A percentile compares a stretch with the other conserved stretches of the same genome.
Evolutionary conservation across 1,140 invertebrate genomes (phyloP).

Genomic region (Drosophila parvula): DNA sequence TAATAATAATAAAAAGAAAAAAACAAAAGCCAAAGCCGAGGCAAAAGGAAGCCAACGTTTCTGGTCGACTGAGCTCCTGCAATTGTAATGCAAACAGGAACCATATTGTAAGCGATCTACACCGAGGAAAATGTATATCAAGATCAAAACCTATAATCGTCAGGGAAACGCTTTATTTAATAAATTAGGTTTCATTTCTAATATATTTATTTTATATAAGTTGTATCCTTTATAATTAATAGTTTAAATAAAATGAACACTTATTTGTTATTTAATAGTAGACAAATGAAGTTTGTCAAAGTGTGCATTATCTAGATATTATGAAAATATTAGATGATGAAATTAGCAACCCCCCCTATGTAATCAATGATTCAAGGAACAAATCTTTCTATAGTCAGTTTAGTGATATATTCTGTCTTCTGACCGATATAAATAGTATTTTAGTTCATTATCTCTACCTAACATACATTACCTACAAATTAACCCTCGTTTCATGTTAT

Average conservation of each 20-base stretch:
- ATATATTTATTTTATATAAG: too few relatives aligned
- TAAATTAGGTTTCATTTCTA: too few relatives aligned
- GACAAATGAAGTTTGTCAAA: too few relatives aligned
- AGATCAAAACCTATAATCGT: too few relatives aligned
- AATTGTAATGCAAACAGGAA: slow-evolving; percentile 79
- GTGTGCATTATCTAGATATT: too few relatives aligned
- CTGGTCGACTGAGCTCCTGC: slow-evolving; percentile 67
- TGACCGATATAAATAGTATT: not conserved
- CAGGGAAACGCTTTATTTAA: too few relatives aligned
- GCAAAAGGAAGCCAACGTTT: slow-evolving; percentile 77
- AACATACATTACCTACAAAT: not conserved
- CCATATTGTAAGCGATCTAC: slow-evolving; percentile 60
- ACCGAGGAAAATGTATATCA: not conserved
- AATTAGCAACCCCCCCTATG: not conserved
- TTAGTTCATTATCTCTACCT: too few relatives aligned
- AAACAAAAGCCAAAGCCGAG: slow-evolving; percentile 48
- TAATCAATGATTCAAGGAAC: not conserved
- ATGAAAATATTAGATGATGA: too few relatives aligned
- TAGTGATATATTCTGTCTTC: not conserved
- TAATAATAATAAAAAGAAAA: slow-evolving; percentile 1
- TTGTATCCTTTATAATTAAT: too few relatives aligned
- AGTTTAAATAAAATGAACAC: too few relatives aligned
- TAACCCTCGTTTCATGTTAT: not conserved
- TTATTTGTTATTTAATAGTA: too few relatives aligned
- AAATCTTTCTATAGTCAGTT: not conserved